A percentile compares a stretch with the other conserved stretches of the same genome.
phyloP scores from a whole-genome alignment of 2,113 vertebrate genomes.

The Megaceryle torquata region DNA sequence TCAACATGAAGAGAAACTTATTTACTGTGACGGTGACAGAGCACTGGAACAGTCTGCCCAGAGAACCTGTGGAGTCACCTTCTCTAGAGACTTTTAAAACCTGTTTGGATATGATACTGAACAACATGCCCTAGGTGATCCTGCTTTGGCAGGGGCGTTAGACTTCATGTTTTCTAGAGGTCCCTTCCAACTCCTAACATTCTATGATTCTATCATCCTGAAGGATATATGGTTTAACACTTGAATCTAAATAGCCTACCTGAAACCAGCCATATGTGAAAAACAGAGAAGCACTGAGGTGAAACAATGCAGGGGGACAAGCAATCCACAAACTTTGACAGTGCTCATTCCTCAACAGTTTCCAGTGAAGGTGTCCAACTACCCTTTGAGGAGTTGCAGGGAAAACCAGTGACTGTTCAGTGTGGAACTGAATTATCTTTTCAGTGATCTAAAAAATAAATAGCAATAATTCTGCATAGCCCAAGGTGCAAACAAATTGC shows the following conservation, averaged over 20 bases:
- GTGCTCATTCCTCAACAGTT: background rate
- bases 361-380: background rate
- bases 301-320: background rate
- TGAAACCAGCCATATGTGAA: background rate
- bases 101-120: too few species aligned
- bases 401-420: background rate
- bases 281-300: background rate
- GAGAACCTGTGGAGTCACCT: too few species aligned
- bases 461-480: background rate
- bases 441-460: background rate
- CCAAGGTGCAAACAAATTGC: background rate
- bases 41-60: too few species aligned
- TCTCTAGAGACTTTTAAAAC: too few species aligned
- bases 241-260: background rate
- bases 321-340: background rate
- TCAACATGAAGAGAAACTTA: too few species aligned
- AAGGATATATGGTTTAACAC: background rate
- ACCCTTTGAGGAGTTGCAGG: background rate
- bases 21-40: too few species aligned
- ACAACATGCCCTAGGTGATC: too few species aligned
- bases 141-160: too few species aligned
- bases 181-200: too few species aligned
- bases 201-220: background rate
- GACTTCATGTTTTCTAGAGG: too few species aligned
- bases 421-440: background rate